Evolutionary conservation across 1,140 invertebrate genomes (phyloP), one percentile per base, ranked within the genome.

Genomic region (Diorhabda carinulata): DNA sequence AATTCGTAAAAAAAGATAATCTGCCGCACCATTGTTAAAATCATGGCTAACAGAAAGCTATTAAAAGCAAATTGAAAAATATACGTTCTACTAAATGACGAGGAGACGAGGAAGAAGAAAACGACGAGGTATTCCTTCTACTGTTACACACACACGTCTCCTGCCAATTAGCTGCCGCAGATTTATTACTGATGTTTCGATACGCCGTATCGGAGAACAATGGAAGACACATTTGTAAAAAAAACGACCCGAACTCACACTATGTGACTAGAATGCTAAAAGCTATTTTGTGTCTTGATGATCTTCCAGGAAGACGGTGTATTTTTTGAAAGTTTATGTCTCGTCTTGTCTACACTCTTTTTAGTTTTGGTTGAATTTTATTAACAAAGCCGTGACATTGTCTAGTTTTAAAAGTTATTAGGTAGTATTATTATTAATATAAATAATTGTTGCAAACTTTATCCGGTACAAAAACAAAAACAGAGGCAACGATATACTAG

Each of bases 151-250:
- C 67, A 67, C 66, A 71, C 67, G 70, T 74, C 68, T 57, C 64
- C 66, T 57, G 60, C 61, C 69, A 72, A 74, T 72, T 72, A 72
- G 67, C 47, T 43, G 57, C 59, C 56, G 60, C 68, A 70, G 71
- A 73, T 73, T 73, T 73, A 73, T 68, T 65, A 68, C 71, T 62
- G 71, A 73, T 73, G 65, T 8, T 56, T 66, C 68, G 71, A 73
- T 73, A 73, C 65, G 71, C 65, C 69, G 43, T 70, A 72, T 67
- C 66, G 65, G 63, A 65, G 67, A 68, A 71, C 70, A 71, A 71
- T 71, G 70, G 67, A 56, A 61, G 65, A 69, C 61, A 57, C 47
- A 68, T 68, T 68, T 68, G 61, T 25, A 25, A 25, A 45, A 64
- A 59, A 60, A 68, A 62, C 67, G 67, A 40, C 56, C 10, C 43